Conservation (phyloP, 2,888 invertebrate genomes). For the Hylaea fasciaria region DNA sequence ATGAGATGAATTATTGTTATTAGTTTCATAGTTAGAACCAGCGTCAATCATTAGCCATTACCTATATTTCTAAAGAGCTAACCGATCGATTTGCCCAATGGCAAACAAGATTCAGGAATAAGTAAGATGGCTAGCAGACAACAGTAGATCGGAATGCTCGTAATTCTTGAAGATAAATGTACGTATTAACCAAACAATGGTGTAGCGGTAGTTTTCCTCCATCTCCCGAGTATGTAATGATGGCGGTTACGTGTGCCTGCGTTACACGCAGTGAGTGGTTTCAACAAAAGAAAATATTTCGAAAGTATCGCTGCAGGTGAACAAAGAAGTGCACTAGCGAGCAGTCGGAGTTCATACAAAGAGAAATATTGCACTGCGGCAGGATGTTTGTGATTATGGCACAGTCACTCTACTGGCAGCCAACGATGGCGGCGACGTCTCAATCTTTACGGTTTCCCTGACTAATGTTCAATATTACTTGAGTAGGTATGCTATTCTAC, state of each 20-base stretch:
- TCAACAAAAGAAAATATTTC: conserved; percentile 80
- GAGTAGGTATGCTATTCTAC: conserved; percentile 16
- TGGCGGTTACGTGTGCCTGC: conserved; percentile 50
- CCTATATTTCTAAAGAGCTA: conserved; percentile 1
- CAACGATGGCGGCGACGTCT: conserved; percentile 48
- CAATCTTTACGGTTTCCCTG: conserved; percentile 69
- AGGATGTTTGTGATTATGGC: conserved; percentile 81
- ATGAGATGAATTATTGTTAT: conserved; percentile 46
- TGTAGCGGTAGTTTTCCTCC: conserved; percentile 34
- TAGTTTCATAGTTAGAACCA: conserved; percentile 29
- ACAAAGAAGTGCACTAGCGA: conserved; percentile 75
- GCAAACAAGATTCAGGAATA: conserved; percentile 4
- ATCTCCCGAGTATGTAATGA: conserved; percentile 38
- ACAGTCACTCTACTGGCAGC: conserved; percentile 64
- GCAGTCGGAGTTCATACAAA: conserved; percentile 76
- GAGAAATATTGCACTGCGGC: conserved; percentile 76
- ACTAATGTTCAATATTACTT: conserved; percentile 59
- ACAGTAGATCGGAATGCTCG: not conserved
- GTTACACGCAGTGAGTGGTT: conserved; percentile 72
- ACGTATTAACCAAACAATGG: conserved; percentile 32
- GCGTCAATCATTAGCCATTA: conserved; percentile 12
- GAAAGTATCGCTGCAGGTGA: conserved; percentile 79
- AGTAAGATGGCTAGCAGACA: conserved; percentile 15
- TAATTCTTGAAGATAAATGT: conserved; percentile 38
- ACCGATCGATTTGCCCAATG: conserved; percentile 11